phyloP scores from a whole-genome alignment of 2,113 vertebrate genomes.

The Neoarius graeffei region DNA sequence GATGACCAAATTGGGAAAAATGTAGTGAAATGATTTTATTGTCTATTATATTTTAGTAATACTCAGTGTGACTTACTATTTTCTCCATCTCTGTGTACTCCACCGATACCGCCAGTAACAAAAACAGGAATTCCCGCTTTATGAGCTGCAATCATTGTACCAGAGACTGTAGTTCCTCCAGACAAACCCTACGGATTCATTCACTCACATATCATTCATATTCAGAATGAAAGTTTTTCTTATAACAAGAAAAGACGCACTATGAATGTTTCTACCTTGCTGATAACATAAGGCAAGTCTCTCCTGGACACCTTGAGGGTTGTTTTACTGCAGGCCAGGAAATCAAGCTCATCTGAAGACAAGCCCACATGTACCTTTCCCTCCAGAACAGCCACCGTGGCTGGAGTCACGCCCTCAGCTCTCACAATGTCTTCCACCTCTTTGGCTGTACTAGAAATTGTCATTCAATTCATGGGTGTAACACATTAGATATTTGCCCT shows the following conservation, averaged over 20 bases:
- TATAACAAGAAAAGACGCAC: not conserved
- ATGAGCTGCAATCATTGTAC: slow-evolving; percentile 85
- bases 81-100: slow-evolving; percentile 84
- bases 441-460: slow-evolving; percentile 75
- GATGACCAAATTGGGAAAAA: not conserved
- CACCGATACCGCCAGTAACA: slow-evolving; percentile 87
- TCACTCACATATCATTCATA: slow-evolving; percentile 16
- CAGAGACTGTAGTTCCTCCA: slow-evolving; percentile 86
- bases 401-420: slow-evolving; percentile 79
- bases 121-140: slow-evolving; percentile 82
- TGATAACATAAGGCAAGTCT: slow-evolving; percentile 81
- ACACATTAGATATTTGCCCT: not conserved
- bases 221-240: not conserved
- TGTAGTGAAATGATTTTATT: not conserved
- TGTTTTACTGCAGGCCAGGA: slow-evolving; percentile 72
- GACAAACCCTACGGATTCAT: slow-evolving; percentile 75
- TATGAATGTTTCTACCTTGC: slow-evolving; percentile 73
- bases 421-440: slow-evolving; percentile 82
- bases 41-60: not conserved
- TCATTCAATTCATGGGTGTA: not conserved
- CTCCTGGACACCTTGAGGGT: slow-evolving; percentile 84
- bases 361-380: slow-evolving; percentile 83
- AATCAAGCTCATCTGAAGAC: slow-evolving; percentile 73
- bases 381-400: slow-evolving; percentile 80
- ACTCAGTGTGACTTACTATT: slow-evolving; percentile 73